A percentile compares a stretch with the other conserved stretches of the same genome.
Conservation (phyloP, 2,888 invertebrate genomes). For the Eilema caniola region DNA sequence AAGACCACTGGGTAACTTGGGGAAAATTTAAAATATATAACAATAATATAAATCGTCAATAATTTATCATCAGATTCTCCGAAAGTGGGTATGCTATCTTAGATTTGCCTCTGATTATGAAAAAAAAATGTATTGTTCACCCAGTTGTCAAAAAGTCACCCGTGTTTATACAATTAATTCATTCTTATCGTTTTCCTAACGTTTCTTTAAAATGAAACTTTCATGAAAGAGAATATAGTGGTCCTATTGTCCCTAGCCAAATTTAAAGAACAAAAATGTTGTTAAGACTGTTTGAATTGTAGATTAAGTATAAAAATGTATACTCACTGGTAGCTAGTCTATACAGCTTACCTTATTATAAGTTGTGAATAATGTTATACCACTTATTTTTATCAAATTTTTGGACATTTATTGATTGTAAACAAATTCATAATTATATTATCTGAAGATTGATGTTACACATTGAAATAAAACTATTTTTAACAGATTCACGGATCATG, state of each 20-base stretch:
- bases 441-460: background rate
- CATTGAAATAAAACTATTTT: background rate
- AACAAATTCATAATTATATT: background rate
- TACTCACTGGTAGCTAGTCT: slow-evolving; percentile 15
- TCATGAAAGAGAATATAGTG: background rate
- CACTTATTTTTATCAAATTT: background rate
- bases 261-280: background rate
- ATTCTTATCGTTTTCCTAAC: background rate
- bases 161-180: no score
- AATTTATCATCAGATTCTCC: no score
- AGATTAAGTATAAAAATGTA: slow-evolving; percentile 7
- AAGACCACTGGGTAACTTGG: no score
- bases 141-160: no score
- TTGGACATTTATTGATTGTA: background rate
- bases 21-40: no score
- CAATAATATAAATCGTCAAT: no score
- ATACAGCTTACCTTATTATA: background rate
- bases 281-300: background rate
- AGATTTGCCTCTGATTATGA: no score
- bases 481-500: background rate
- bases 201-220: background rate
- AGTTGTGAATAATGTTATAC: background rate
- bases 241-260: background rate
- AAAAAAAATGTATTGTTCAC: no score
- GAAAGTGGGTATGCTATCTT: no score